These are phyloP conservation scores for Podarcis muralis DNA, from an alignment of 2,113 vertebrate species.

Conservation along the genomic window DNA sequence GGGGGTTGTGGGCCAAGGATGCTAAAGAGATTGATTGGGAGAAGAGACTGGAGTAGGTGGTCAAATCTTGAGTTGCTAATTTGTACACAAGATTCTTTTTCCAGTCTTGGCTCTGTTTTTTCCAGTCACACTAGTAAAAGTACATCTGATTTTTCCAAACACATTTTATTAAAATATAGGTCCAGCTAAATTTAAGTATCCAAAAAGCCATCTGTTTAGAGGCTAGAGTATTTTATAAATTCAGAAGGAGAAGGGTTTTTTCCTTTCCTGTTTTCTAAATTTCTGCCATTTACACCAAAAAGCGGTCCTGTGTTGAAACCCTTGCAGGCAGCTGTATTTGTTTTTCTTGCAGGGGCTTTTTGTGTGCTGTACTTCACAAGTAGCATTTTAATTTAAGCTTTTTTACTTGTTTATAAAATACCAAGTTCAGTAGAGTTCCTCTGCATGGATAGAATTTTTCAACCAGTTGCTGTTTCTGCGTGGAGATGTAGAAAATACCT, in stretches of 20 bases:
- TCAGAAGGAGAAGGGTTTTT: conserved; percentile 37
- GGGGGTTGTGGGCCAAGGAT: not conserved
- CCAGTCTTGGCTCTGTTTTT: conserved; percentile 3
- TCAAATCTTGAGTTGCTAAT: not conserved
- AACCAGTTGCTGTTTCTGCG: conserved; percentile 15
- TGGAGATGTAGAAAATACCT: conserved; percentile 47
- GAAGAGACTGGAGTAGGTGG: not conserved
- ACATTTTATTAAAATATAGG: conserved; percentile 7
- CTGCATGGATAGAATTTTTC: conserved; percentile 20
- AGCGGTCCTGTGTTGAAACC: conserved; percentile 76
- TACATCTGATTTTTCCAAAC: conserved; percentile 22
- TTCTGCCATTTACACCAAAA: conserved; percentile 61
- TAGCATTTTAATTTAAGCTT: conserved; percentile 57
- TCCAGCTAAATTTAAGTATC: conserved; percentile 25
- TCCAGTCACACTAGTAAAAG: conserved; percentile 1
- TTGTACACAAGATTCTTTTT: not conserved
- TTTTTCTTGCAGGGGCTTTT: conserved; percentile 40
- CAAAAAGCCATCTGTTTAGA: conserved; percentile 17
- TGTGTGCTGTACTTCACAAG: conserved; percentile 54
- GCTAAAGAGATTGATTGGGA: not conserved
- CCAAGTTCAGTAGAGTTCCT: conserved; percentile 46
- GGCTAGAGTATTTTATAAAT: conserved; percentile 3
- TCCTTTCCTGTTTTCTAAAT: conserved; percentile 37
- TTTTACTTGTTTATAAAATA: conserved; percentile 45
- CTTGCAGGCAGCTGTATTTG: conserved; percentile 7